phyloP scores from a whole-genome alignment of 1,140 invertebrate species.

The Leptoteleia sp. region DNA sequence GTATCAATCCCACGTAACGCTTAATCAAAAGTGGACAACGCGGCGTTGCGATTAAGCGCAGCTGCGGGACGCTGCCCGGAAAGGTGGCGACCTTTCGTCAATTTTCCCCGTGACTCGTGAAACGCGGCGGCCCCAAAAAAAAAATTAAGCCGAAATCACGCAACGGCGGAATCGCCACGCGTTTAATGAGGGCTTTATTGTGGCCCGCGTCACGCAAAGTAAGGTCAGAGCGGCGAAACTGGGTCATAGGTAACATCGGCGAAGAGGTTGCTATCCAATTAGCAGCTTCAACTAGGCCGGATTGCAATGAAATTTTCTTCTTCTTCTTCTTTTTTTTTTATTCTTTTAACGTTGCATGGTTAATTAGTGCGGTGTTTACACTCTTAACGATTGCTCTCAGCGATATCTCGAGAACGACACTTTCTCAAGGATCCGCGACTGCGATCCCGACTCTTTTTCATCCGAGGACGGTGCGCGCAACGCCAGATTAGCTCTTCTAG shows the following conservation, averaged over 20 bases:
- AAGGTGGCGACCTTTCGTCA: constrained; percentile 6
- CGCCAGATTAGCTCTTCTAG: constrained; percentile 5
- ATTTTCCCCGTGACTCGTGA: constrained; percentile 29
- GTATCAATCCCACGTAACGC: constrained; percentile 4
- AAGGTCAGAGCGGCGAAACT: constrained; percentile 39
- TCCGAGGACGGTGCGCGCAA: constrained; percentile 5
- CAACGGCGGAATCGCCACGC: constrained; percentile 11
- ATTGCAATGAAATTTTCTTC: constrained; percentile 66
- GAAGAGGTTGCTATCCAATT: constrained; percentile 67
- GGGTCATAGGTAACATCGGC: constrained; percentile 65
- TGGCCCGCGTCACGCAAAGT: constrained; percentile 31
- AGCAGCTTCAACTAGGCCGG: constrained; percentile 63
- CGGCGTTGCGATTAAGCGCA: constrained; percentile 19
- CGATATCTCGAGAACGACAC: constrained; percentile 52
- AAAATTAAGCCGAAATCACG: constrained; percentile 31
- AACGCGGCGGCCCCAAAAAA: constrained; percentile 2
- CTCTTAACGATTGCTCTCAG: constrained; percentile 63
- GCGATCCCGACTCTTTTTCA: constrained; percentile 42
- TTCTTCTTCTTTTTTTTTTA: constrained; percentile 61
- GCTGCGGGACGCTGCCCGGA: not conserved
- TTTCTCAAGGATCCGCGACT: constrained; percentile 42
- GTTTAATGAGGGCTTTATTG: constrained; percentile 37
- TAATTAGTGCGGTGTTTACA: constrained; percentile 66
- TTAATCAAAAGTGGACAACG: constrained; percentile 2
- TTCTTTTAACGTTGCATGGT: constrained; percentile 54